Conservation (phyloP, 2,888 invertebrate species). For the Eupithecia pulchellata region DNA sequence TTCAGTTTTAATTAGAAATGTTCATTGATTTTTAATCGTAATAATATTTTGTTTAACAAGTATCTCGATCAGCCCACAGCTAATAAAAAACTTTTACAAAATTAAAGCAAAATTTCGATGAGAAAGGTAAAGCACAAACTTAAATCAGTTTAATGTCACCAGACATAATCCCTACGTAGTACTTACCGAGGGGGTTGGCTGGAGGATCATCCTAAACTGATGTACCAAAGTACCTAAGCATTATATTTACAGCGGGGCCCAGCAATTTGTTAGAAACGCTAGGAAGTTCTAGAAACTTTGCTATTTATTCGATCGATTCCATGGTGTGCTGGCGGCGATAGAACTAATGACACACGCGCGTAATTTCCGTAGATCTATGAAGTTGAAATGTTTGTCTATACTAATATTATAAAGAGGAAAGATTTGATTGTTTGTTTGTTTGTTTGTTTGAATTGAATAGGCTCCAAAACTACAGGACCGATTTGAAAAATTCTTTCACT, state of each 20-base stretch:
- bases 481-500: no score
- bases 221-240: neutral
- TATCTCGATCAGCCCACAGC: no score
- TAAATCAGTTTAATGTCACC: constrained; percentile 4
- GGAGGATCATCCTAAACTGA: constrained; percentile 7
- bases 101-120: neutral
- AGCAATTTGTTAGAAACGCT: neutral
- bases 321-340: constrained; percentile 1
- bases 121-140: constrained; percentile 2
- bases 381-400: neutral
- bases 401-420: no score
- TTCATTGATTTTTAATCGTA: no score
- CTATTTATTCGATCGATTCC: neutral
- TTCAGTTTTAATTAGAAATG: no score
- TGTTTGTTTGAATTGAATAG: no score
- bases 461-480: no score
- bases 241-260: neutral
- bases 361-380: neutral
- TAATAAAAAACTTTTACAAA: neutral
- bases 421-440: no score
- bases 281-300: neutral
- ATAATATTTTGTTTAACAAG: no score
- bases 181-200: constrained; percentile 8
- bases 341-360: neutral
- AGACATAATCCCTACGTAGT: constrained; percentile 11